Evolutionary conservation across 1,140 invertebrate species (phyloP), one percentile per base, ranked within the genome.

Genomic region (Camponotus floridanus): DNA sequence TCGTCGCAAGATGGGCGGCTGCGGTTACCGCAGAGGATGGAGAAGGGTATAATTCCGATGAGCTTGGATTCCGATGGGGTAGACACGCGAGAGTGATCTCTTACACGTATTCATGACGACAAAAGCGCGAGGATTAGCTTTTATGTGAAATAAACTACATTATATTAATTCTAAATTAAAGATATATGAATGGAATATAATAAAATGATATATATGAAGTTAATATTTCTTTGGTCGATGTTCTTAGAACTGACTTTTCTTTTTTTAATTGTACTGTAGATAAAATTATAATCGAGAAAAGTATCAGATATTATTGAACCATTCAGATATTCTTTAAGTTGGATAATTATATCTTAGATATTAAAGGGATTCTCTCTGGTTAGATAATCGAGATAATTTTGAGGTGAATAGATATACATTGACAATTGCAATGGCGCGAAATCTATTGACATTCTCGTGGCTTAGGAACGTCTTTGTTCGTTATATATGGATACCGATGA

Each of bases 361-460:
- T 70, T 21, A 67, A 90, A 87, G 59, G 65, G 55, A 26, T 55
- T 33, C 31, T 33, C 31, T 61, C 3, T 13, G 57, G 71, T 68
- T 78, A 87, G 68, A 86, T 85, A 89, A 80, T 83, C 70, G 64
- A 73, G 68, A 90, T 85, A 59, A 85, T 64, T 87, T 90, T 13
- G 59, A 76, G 51, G 26, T 87, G 68, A 89, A 89, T 68, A 74
- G 74, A 89, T 84, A 76, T 78, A 57, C 48, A 4, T 87, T 76
- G 36, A 33, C 33, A 76, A 89, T 90, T 84, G 74, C 76, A 62
- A 8, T 61, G 68, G 45, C 45, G 57, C 76, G 80, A 61, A 61
- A 73, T 86, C 86, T 78, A 87, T 90, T 89, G 88, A 90, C 86
- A 85, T 89, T 86, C 89, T 64, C 79, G 86, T 39, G 42, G 88